Evolutionary conservation across 1,140 invertebrate species (phyloP), one percentile per base, ranked within the genome.

Genomic region (Drosophila murphyi): DNA sequence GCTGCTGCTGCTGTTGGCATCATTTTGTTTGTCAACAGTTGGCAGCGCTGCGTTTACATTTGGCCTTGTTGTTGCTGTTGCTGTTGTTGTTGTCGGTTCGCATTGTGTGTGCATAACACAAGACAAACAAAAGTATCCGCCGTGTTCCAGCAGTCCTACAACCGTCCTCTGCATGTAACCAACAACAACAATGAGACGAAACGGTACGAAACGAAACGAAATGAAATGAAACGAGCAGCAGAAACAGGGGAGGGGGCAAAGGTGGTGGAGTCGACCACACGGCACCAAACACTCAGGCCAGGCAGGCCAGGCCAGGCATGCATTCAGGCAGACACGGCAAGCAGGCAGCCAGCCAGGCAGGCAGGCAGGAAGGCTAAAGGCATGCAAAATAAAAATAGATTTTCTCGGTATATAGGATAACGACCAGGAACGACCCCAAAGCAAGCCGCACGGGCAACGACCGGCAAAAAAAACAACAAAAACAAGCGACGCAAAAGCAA

Each of bases 351-450:
- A 51, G 51, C 20, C 20, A 20, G 20, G 20, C 37, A 43, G 31
- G 61, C 55, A 52, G 35, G 35, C 51, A 31, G 37, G 4, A 47
- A 62, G 34, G 39, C 39, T 43, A 52, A 57, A 69, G 54, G 43
- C 76, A 71, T 70, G 68, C 56, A 76, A 81, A 86, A 91, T 88
- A 91, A 91, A 91, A 91, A 91, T 91, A 91, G 89, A 91, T 90
- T 92, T 90, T 82, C 76, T 91, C 90, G 82, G 90, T 92, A 92
- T 92, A 88, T 92, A 91, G 90, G 90, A 92, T 92, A 92, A 92
- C 90, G 90, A 92, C 89, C 90, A 92, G 76, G 78, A 92, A 92
- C 90, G 90, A 92, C 90, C 90, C 90, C 90, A 90, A 91, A 65
- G 74, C 81, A 50, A 62, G 71, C 51, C 63, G 69, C 65, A 73